Conservation (phyloP, 2,888 invertebrate genomes). For the Crossocerus cetratus region DNA sequence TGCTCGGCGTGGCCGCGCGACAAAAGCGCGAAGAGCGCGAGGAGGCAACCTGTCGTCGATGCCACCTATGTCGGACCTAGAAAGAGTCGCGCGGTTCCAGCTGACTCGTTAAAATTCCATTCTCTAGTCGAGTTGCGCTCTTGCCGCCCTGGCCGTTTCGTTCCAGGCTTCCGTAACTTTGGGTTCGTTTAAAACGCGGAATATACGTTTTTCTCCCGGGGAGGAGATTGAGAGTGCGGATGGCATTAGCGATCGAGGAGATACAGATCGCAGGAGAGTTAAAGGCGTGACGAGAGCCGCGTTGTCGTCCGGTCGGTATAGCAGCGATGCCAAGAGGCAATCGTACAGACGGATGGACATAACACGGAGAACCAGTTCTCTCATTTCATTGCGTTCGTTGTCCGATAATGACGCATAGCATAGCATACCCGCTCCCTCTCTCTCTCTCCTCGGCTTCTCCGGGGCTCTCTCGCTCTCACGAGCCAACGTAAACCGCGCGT, state of each 20-base stretch:
- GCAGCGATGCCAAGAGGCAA: constrained; percentile 55
- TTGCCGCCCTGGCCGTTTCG: not conserved
- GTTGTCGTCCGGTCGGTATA: constrained; percentile 40
- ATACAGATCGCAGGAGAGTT: constrained; percentile 3
- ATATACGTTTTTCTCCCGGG: too few relatives aligned
- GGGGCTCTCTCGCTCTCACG: not conserved
- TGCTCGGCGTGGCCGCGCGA: constrained; percentile 3
- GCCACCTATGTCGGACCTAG: not conserved
- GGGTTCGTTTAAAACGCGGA: not conserved
- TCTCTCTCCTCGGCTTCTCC: too few relatives aligned
- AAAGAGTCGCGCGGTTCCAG: not conserved
- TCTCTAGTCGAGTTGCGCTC: not conserved
- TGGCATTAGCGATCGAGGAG: constrained; percentile 14
- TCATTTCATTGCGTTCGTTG: constrained; percentile 77
- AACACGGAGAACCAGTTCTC: constrained; percentile 76
- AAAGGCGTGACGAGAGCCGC: not conserved
- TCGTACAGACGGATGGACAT: constrained; percentile 59
- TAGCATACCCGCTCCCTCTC: constrained; percentile 35
- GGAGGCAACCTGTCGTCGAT: constrained; percentile 11
- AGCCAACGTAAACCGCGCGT: constrained; percentile 45
- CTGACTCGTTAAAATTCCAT: constrained; percentile 5
- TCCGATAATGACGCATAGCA: constrained; percentile 77
- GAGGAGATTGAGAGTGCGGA: not conserved
- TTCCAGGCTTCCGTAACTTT: not conserved
- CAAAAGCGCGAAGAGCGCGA: not conserved